Percentiles rank a stretch among this genome's conserved stretches.
Evolutionary conservation across 2,113 vertebrate genomes (phyloP).

Genomic region (Pionites leucogaster): DNA sequence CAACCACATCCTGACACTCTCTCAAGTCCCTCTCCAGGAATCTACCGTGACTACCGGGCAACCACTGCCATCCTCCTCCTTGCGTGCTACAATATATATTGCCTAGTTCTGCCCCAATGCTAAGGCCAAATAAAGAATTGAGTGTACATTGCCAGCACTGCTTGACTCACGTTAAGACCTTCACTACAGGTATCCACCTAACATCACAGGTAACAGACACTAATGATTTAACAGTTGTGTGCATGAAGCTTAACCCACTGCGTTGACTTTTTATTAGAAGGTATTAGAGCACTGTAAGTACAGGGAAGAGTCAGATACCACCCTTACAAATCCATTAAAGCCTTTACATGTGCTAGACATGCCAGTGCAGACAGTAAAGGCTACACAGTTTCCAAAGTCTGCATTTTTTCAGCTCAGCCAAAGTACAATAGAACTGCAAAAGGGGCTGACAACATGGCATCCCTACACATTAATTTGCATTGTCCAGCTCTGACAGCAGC

Average conservation of each 20-base stretch:
- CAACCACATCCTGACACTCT: background rate
- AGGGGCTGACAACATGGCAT: background rate
- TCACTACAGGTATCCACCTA: background rate
- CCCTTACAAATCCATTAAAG: background rate
- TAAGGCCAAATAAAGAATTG: background rate
- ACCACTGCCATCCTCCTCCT: background rate
- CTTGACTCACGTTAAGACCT: background rate
- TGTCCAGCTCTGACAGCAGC: background rate
- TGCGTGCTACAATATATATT: background rate
- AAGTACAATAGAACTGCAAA: background rate
- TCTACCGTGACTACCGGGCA: background rate
- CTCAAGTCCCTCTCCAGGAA: background rate
- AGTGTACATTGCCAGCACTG: background rate
- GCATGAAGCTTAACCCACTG: background rate
- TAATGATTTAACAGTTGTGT: background rate
- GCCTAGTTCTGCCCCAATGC: background rate
- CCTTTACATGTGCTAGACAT: background rate
- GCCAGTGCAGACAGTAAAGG: background rate
- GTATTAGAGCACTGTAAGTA: background rate
- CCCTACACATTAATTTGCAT: background rate
- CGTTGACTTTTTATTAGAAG: background rate
- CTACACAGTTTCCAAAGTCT: background rate
- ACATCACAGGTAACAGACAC: background rate
- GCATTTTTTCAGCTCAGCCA: background rate
- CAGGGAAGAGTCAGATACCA: background rate